These are phyloP conservation scores for Petaurus breviceps DNA, from an alignment of 2,113 vertebrate species.

Conservation along the genomic window DNA sequence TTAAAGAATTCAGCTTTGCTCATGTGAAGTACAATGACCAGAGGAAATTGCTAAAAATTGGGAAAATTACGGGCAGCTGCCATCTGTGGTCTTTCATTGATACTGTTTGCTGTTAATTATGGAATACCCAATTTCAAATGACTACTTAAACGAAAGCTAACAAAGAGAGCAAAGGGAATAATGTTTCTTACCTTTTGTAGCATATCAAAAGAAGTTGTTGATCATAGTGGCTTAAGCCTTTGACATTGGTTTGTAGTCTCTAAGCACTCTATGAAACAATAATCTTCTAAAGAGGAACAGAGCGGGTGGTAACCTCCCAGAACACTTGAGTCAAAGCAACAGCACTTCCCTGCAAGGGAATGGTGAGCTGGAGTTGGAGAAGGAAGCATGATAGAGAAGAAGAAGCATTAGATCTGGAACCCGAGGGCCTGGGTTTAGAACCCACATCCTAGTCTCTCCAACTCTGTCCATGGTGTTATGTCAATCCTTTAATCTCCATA, in stretches of 20 bases:
- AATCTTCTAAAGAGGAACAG: not conserved
- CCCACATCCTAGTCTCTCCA: not conserved
- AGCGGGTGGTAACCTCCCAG: not conserved
- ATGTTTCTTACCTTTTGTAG: slow-evolving; percentile 10
- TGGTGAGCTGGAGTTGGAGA: fast-evolving
- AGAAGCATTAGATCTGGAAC: not conserved
- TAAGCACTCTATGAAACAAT: slow-evolving; percentile 24
- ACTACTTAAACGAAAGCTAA: not conserved
- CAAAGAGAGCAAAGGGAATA: slow-evolving; percentile 3
- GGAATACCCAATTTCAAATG: not conserved
- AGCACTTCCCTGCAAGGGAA: not conserved
- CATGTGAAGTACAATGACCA: slow-evolving; percentile 52
- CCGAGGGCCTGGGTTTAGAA: not conserved
- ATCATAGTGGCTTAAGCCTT: not conserved
- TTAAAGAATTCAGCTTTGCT: slow-evolving; percentile 28
- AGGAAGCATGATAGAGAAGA: not conserved
- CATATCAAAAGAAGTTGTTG: not conserved
- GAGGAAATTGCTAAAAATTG: slow-evolving; percentile 61
- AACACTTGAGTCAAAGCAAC: not conserved
- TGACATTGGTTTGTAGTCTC: slow-evolving; percentile 7
- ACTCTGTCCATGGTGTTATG: not conserved
- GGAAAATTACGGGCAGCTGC: slow-evolving; percentile 52
- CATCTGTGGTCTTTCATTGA: not conserved
- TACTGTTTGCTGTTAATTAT: slow-evolving; percentile 19
- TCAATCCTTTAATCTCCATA: not conserved